Evolutionary conservation across 2,797 vertebrate genomes (phyloP), one percentile per base, ranked within the genome.

Genomic region (Salarias fasciatus): DNA sequence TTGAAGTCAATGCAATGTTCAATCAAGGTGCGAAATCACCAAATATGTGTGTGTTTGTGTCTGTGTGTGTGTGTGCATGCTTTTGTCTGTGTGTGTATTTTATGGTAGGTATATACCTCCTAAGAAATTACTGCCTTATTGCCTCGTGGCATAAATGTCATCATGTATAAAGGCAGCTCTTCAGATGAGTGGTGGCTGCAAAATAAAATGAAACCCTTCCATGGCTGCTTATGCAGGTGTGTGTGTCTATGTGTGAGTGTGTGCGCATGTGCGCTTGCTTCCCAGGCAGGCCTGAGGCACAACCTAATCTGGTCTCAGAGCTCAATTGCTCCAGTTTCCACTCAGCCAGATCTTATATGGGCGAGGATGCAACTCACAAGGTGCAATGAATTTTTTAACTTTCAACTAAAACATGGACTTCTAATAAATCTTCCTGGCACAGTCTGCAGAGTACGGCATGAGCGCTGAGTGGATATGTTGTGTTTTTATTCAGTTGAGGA

Each of bases 251-350:
- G 33, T 42, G 15, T 38, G 48, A 45, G 36, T 31, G 31, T 51
- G 6, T 29, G 12, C 54, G 42, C 33, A 30, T 53, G n/a, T 55
- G 43, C 42, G 52, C 35, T 9, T 35, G 56, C 69, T 79, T 80
- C 29, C 14, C 2, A 82, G 80, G 66, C 72, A 74, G 60, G 68
- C 85, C 70, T 11, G 65, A 80, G 83, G 85, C 77, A 53, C 55
- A 84, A 57, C 69, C 72, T 82, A 79, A 86, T 84, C 78, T 80
- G 47, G 75, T 82, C 80, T 80, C 73, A 67, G 35, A 72, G 68
- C 80, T 75, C 14, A 4, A 79, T 76, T 84, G 69, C 72, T 81
- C 79, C 52, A 84, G 79, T 86, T 86, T 80, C 78, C 50, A 53
- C 70, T 61, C 59, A 66, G 61, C 70, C 66, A 84, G 54, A 76